Conservation (phyloP, 2,888 invertebrate species). For the Trichogramma evanescens region DNA sequence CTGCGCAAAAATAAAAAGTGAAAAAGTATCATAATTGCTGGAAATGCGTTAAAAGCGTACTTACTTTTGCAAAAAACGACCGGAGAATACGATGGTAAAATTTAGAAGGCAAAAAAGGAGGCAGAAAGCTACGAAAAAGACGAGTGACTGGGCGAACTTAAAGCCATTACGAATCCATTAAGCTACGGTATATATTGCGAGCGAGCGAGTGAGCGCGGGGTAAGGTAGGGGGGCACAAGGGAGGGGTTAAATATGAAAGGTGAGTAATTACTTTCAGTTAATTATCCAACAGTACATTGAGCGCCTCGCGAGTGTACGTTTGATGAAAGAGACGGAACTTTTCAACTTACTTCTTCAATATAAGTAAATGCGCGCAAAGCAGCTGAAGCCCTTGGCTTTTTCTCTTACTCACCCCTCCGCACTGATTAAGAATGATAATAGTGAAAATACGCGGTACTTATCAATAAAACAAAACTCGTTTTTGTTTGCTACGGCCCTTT, state of each 20-base stretch:
- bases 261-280: conserved; percentile 28
- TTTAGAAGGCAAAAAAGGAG: neutral
- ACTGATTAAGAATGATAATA: too few relatives aligned
- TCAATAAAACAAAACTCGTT: too few relatives aligned
- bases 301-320: conserved; percentile 16
- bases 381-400: too few relatives aligned
- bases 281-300: conserved; percentile 25
- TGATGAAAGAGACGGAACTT: neutral
- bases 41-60: conserved; percentile 1
- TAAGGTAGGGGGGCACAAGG: too few relatives aligned
- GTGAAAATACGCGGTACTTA: too few relatives aligned
- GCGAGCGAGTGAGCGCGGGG: too few relatives aligned
- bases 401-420: too few relatives aligned
- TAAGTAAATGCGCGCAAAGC: too few relatives aligned
- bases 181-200: neutral
- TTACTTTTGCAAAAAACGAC: conserved; percentile 13
- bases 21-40: conserved; percentile 8
- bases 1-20: too few relatives aligned
- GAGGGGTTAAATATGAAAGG: conserved; percentile 28
- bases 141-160: conserved; percentile 4
- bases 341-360: too few relatives aligned
- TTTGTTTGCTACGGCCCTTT: too few relatives aligned
- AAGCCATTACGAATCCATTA: conserved; percentile 22
- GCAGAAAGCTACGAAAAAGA: neutral
- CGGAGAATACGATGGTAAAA: conserved; percentile 1